Conservation (phyloP, 2,797 vertebrate species). For the Momotus momota region DNA sequence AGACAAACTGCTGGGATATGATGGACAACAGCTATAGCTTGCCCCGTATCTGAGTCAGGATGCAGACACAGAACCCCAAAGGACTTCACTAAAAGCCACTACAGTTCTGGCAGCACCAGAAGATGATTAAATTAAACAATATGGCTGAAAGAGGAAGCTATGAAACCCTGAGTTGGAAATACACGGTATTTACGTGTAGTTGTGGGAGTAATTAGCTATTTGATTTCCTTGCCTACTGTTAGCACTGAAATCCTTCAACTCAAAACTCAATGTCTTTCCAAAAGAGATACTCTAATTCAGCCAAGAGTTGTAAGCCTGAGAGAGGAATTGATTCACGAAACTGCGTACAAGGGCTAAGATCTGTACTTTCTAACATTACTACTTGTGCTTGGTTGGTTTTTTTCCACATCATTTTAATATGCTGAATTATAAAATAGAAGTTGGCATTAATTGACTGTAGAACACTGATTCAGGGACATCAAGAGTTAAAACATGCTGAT, state of each 20-base stretch:
- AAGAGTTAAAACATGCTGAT: constrained; percentile 46
- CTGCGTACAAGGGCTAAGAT: not conserved
- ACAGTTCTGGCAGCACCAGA: not conserved
- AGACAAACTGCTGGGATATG: not conserved
- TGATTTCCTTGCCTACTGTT: constrained; percentile 5
- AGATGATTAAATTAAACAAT: not conserved
- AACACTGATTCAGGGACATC: not conserved
- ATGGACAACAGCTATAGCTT: not conserved
- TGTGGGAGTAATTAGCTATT: constrained; percentile 1
- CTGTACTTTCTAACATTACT: not conserved
- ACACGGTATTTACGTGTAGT: not conserved
- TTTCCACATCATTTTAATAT: not conserved
- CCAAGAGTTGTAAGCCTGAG: not conserved
- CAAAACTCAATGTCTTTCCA: constrained; percentile 22
- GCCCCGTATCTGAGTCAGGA: fast-evolving
- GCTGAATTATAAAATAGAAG: not conserved
- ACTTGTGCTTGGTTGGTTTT: not conserved
- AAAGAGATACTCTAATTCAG: not conserved
- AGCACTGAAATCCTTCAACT: not conserved
- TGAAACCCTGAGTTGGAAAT: not conserved
- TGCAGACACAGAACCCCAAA: not conserved
- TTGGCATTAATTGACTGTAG: not conserved
- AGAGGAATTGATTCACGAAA: not conserved
- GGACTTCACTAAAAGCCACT: not conserved
- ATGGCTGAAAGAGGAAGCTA: not conserved